Evolutionary conservation across 2,888 invertebrate genomes (phyloP).

Genomic region (Biston betularia): DNA sequence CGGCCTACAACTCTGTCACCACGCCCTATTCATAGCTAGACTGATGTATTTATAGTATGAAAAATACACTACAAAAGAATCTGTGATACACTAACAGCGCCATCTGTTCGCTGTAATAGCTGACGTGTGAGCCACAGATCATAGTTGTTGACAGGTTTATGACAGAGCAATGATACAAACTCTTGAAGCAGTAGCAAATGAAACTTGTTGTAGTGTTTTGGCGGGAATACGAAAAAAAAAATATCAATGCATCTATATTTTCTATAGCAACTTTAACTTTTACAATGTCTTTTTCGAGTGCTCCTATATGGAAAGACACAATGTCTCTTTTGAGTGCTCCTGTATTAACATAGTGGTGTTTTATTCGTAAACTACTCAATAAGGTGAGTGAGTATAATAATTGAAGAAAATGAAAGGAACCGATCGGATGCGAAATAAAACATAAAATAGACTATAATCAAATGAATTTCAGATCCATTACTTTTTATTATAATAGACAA

Average conservation of each 20-base stretch:
- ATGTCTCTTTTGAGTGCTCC: no score
- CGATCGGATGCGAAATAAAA: no score
- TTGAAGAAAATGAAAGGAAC: no score
- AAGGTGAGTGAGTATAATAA: no score
- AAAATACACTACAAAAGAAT: conserved; percentile 30
- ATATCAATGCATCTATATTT: background rate
- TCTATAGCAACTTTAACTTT: no score
- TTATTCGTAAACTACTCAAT: no score
- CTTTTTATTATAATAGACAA: no score
- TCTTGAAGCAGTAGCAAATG: conserved; percentile 17
- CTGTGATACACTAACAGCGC: conserved; percentile 29
- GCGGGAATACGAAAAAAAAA: background rate
- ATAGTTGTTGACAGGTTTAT: conserved; percentile 69
- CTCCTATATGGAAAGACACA: no score
- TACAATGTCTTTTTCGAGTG: background rate
- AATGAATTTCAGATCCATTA: no score
- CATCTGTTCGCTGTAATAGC: conserved; percentile 34
- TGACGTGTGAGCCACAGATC: conserved; percentile 58
- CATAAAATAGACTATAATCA: no score
- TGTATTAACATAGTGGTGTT: no score
- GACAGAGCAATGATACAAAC: conserved; percentile 49
- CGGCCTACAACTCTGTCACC: conserved; percentile 29
- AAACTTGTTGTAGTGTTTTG: background rate
- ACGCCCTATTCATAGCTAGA: conserved; percentile 15
- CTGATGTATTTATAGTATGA: conserved; percentile 28